Evolutionary conservation across 92 coral and sea anemone species (phyloP), one percentile per base, ranked within the genome.

Genomic region (Actinostola sp.): DNA sequence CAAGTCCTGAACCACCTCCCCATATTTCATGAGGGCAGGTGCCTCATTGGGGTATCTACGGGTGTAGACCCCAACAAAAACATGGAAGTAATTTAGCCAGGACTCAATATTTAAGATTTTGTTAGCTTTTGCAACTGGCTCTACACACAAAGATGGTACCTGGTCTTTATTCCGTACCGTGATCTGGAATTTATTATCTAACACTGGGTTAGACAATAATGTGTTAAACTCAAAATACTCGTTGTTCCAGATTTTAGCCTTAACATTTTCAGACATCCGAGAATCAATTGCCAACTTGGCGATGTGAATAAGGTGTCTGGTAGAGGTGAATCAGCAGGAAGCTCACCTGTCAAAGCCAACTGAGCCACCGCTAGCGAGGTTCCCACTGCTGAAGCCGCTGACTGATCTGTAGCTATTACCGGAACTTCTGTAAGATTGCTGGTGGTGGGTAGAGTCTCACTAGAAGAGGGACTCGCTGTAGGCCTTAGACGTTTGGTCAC

Each of bases 11-110:
- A n/a, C n/a, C n/a, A n/a, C n/a, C n/a, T n/a, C n/a, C n/a, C n/a
- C n/a, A n/a, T n/a, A n/a, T n/a, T n/a, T n/a, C n/a, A n/a, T n/a
- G n/a, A n/a, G n/a, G n/a, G n/a, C n/a, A n/a, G n/a, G 80, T 34
- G 89, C 84, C 83, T 84, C 84, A 62, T 25, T 27, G 30, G 84
- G 80, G 42, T 42, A 84, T 46, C 63, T 77, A 26, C 56, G 32
- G 27, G 70, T 70, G 45, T 70, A 84, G 24, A 77, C 68, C 17
- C 73, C 83, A 9, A 84, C 88, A 77, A 84, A 70, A 52, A 84
- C 35, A 20, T 63, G 69, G 64, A 84, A 84, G 67, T 63, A 27
- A 28, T 49, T 51, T 15, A 32, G 8, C 89, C 89, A 84, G 8
- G 42, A 1, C 11, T 77, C 77, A 26, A 78, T 65, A 20, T 49